phyloP scores from a whole-genome alignment of 2,888 invertebrate genomes.

The Caenorhabditis virilis region DNA sequence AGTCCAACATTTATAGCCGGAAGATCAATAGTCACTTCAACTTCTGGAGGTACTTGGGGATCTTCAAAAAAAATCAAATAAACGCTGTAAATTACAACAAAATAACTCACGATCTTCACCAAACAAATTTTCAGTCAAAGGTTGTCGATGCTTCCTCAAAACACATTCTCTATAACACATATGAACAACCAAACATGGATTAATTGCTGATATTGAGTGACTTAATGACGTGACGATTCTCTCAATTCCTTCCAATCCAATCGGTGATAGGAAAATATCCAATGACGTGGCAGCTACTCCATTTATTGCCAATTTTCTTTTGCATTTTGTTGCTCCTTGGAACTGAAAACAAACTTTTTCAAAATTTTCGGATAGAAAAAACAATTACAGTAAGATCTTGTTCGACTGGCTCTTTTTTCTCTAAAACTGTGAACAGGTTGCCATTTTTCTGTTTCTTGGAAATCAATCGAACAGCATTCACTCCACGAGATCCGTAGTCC shows the following conservation, averaged over 20 bases:
- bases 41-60: constrained; percentile 10
- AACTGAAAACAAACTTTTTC: not conserved
- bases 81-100: not conserved
- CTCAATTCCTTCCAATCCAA: constrained; percentile 56
- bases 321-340: not conserved
- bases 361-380: not conserved
- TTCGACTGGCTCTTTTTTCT: constrained; percentile 22
- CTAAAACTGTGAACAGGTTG: constrained; percentile 15
- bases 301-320: constrained; percentile 14
- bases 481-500: constrained; percentile 10
- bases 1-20: constrained; percentile 21
- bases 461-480: constrained; percentile 24
- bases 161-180: constrained; percentile 55
- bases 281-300: constrained; percentile 24
- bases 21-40: constrained; percentile 21
- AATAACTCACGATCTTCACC: constrained; percentile 12
- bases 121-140: constrained; percentile 51
- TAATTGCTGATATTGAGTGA: constrained; percentile 31
- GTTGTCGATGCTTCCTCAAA: constrained; percentile 55
- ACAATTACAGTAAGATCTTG: constrained; percentile 10
- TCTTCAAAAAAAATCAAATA: too few relatives aligned
- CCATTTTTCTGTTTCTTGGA: constrained; percentile 7
- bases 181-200: constrained; percentile 59
- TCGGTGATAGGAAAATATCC: constrained; percentile 34
- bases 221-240: constrained; percentile 32